phyloP scores from a whole-genome alignment of 2,888 invertebrate species.

The Conomelus anceps region DNA sequence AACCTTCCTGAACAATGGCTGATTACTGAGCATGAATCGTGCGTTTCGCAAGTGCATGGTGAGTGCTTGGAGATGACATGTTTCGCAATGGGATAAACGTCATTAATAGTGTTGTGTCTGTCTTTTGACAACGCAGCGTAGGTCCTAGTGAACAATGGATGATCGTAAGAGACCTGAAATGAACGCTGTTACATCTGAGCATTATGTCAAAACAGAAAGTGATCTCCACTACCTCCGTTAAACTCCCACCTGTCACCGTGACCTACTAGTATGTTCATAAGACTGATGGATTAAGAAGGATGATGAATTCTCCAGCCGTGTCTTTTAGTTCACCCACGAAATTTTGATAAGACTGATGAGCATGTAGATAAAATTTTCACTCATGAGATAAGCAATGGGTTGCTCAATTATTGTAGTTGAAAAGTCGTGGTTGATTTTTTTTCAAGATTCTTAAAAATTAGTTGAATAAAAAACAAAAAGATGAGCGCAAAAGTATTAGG shows the following conservation, averaged over 20 bases:
- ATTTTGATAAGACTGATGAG: not conserved
- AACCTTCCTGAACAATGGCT: not conserved
- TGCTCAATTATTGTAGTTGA: not conserved
- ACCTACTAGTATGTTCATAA: not conserved
- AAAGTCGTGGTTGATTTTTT: no score
- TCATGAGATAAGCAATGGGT: not conserved
- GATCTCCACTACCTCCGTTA: not conserved
- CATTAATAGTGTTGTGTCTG: not conserved
- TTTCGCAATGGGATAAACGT: not conserved
- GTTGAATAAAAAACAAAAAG: no score
- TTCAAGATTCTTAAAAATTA: no score
- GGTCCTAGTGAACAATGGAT: not conserved
- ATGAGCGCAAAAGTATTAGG: no score
- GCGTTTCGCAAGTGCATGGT: not conserved
- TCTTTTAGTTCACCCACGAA: not conserved
- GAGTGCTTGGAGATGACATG: not conserved
- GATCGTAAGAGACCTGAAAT: not conserved
- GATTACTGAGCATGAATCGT: not conserved
- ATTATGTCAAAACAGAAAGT: not conserved
- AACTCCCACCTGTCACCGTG: not conserved
- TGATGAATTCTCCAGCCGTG: not conserved
- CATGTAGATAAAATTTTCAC: not conserved
- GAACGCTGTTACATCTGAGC: not conserved
- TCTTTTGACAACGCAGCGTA: not conserved
- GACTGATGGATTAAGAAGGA: no score